Evolutionary conservation across 2,113 vertebrate genomes (phyloP).

Genomic region (Paralichthys olivaceus): DNA sequence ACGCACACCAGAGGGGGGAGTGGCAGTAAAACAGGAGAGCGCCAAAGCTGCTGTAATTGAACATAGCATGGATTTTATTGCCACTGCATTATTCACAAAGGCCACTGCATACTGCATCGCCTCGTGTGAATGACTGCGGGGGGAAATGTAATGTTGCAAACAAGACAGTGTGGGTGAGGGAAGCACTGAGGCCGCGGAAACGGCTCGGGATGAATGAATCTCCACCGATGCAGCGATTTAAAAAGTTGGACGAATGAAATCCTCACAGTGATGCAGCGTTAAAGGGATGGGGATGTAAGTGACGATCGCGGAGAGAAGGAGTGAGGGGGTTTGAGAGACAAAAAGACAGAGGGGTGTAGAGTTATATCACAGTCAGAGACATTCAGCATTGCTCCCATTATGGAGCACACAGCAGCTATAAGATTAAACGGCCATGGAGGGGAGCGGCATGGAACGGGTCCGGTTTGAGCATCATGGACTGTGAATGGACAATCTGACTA

Average conservation of each 20-base stretch:
- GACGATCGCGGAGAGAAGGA: too few species aligned
- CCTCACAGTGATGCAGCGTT: too few species aligned
- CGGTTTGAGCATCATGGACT: slow-evolving; percentile 66
- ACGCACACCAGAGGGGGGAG: slow-evolving; percentile 9
- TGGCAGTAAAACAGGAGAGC: slow-evolving; percentile 34
- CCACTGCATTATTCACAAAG: slow-evolving; percentile 73
- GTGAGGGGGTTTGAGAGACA: too few species aligned
- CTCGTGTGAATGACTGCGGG: slow-evolving; percentile 10
- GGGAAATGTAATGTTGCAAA: slow-evolving; percentile 35
- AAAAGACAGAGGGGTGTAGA: too few species aligned
- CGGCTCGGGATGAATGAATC: neutral
- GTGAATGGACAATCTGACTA: too few species aligned
- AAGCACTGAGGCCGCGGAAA: neutral
- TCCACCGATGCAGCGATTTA: too few species aligned
- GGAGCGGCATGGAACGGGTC: slow-evolving; percentile 10
- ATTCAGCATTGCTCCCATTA: neutral
- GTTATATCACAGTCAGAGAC: too few species aligned
- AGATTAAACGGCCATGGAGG: slow-evolving; percentile 48
- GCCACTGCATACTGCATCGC: slow-evolving; percentile 40
- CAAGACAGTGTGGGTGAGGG: neutral
- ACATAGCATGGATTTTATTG: slow-evolving; percentile 68
- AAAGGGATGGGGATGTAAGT: too few species aligned
- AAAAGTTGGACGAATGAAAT: too few species aligned
- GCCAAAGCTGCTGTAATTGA: slow-evolving; percentile 66
- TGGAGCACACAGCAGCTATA: slow-evolving; percentile 15